phyloP scores from a whole-genome alignment of 2,888 invertebrate species.

The Trissolcus japonicus region DNA sequence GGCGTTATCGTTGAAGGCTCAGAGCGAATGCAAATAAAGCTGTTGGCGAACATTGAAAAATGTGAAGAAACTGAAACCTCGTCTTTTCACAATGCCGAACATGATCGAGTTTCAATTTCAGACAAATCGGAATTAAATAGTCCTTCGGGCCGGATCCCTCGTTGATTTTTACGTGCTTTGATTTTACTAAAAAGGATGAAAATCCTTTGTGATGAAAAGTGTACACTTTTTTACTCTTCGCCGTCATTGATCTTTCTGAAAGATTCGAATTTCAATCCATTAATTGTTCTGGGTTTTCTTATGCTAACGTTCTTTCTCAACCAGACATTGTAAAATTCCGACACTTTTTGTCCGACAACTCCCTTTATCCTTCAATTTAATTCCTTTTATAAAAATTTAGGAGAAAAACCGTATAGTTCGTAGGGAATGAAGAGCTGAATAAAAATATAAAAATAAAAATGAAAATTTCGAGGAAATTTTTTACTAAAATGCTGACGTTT shows the following conservation, averaged over 20 bases:
- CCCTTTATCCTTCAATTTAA: too few species aligned
- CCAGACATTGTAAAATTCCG: too few species aligned
- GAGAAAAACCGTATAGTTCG: too few species aligned
- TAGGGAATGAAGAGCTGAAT: too few species aligned
- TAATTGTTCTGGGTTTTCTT: background rate
- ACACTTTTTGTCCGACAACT: too few species aligned
- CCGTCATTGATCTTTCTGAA: too few species aligned
- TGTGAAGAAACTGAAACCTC: conserved; percentile 18
- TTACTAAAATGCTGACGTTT: background rate
- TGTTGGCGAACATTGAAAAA: conserved; percentile 33
- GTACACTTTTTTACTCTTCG: too few species aligned
- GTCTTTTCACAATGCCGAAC: conserved; percentile 27
- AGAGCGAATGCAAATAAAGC: conserved; percentile 45
- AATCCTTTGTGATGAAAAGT: too few species aligned
- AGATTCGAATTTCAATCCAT: background rate
- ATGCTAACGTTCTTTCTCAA: too few species aligned
- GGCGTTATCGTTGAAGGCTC: conserved; percentile 25
- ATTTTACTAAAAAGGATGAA: background rate
- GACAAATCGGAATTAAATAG: conserved; percentile 37
- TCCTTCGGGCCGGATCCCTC: conserved; percentile 14
- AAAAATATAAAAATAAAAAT: background rate
- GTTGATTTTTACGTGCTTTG: conserved; percentile 6
- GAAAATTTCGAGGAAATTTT: background rate
- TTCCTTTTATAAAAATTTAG: too few species aligned
- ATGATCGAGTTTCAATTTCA: conserved; percentile 34